Conservation (phyloP, 2,113 vertebrate genomes). For the Petroica traversi region DNA sequence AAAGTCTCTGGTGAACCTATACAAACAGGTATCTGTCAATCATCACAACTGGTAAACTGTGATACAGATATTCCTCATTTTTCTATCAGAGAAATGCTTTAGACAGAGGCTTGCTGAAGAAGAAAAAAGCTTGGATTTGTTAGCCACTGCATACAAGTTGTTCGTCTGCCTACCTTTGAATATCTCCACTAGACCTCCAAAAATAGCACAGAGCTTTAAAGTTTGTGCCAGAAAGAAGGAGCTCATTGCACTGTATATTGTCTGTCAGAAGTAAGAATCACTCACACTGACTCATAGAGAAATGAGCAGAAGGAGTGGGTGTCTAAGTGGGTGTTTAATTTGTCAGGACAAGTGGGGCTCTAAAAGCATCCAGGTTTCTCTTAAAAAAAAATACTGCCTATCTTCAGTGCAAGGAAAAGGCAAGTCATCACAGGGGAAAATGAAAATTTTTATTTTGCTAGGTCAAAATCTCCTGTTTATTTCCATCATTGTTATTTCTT, state of each 20-base stretch:
- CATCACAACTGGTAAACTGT: neutral
- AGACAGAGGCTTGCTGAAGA: neutral
- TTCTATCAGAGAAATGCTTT: neutral
- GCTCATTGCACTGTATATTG: neutral
- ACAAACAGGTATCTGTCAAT: neutral
- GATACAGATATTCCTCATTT: neutral
- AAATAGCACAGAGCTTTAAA: neutral
- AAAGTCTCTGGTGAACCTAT: neutral
- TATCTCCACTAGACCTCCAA: neutral
- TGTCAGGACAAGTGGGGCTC: neutral
- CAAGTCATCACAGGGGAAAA: neutral
- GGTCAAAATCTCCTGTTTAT: neutral
- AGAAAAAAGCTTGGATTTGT: neutral
- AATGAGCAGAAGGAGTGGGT: neutral
- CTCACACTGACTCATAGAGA: neutral
- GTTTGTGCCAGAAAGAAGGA: neutral
- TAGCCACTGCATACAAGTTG: neutral
- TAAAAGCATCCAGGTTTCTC: neutral
- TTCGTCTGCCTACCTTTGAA: neutral
- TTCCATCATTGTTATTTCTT: neutral
- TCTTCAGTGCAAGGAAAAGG: neutral
- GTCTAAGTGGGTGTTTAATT: neutral
- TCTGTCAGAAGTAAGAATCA: neutral
- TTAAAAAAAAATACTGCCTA: neutral
- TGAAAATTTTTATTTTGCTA: neutral